These are phyloP conservation scores for Neogale vison DNA, from an alignment of 2,113 vertebrate species.

Conservation along the genomic window DNA sequence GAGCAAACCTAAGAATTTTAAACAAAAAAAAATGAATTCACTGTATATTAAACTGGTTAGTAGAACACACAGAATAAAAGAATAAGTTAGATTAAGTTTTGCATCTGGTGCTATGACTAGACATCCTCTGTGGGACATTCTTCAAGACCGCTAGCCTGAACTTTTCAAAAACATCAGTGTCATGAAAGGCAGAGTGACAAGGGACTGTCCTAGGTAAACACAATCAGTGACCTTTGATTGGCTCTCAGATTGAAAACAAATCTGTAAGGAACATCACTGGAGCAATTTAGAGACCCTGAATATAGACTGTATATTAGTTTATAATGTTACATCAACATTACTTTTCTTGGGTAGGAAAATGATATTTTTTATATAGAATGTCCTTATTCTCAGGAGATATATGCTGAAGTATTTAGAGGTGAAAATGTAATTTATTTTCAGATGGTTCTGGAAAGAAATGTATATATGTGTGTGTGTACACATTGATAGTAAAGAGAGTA, in stretches of 20 bases:
- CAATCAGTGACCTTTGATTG: background rate
- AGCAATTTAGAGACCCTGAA: background rate
- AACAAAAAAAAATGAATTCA: constrained; percentile 2
- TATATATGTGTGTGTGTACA: background rate
- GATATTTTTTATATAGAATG: background rate
- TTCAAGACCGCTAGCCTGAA: background rate
- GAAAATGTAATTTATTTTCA: constrained; percentile 40
- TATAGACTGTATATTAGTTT: background rate
- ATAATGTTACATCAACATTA: background rate
- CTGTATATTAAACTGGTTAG: background rate
- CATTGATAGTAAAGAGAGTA: background rate
- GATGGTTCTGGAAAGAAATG: background rate
- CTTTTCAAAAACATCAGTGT: background rate
- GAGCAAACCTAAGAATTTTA: constrained; percentile 33
- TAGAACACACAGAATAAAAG: background rate
- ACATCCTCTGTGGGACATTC: background rate
- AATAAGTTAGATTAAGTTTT: constrained; percentile 26
- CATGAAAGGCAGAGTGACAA: background rate
- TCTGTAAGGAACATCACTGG: background rate
- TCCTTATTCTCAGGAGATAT: background rate
- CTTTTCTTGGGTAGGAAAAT: constrained; percentile 13
- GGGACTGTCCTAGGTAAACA: background rate
- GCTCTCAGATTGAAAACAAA: background rate
- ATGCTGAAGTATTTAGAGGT: background rate
- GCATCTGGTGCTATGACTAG: background rate